Evolutionary conservation across 2,113 vertebrate species (phyloP), one percentile per base, ranked within the genome.

Genomic region (Cryptomyrus ogoouensis): DNA sequence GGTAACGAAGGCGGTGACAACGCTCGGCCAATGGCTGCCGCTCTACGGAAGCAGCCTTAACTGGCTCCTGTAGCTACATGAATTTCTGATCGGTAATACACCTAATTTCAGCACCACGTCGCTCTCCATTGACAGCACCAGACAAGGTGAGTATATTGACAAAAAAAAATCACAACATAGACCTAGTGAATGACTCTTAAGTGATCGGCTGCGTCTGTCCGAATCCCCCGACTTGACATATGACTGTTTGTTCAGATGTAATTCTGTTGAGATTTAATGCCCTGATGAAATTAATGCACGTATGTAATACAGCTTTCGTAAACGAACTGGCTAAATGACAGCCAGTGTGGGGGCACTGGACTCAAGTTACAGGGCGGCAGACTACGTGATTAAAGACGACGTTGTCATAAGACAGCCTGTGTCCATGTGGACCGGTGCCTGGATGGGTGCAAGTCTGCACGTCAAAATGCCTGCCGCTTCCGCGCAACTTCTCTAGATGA

Each of bases 31-130:
- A 93, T 92, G 87, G 42, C 4, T 19, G 90, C 77, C 47, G 44
- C 15, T 53, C 87, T 27, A 87, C 31, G 49, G 52, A 87, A 50
- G 88, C 50, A 58, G 77, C 52, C 52, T 88, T 88, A 88, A 89
- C 89, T 52, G 88, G 80, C 90, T 86, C 56, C 83, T 83, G 74
- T 86, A 88, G 52, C 58, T 88, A 52, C 87, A 85, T 90, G 90
- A 66, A 88, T 90, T 70, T 90, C 47, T 90, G 90, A 62, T 83
- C 87, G 88, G 91, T 88, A 58, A 88, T 89, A 91, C 92, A 90
- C 88, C 89, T 91, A 83, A 92, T 93, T 91, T 93, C 92, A 92
- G 93, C 90, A 93, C 93, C 92, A 89, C 90, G 87, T 91, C 92
- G 93, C 93, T 93, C 91, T 93, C 92, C 93, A 88, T 88, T 87